Percentiles rank a stretch among this genome's conserved stretches.
Conservation (phyloP, 1,140 invertebrate species). For the Tachypleus tridentatus region DNA sequence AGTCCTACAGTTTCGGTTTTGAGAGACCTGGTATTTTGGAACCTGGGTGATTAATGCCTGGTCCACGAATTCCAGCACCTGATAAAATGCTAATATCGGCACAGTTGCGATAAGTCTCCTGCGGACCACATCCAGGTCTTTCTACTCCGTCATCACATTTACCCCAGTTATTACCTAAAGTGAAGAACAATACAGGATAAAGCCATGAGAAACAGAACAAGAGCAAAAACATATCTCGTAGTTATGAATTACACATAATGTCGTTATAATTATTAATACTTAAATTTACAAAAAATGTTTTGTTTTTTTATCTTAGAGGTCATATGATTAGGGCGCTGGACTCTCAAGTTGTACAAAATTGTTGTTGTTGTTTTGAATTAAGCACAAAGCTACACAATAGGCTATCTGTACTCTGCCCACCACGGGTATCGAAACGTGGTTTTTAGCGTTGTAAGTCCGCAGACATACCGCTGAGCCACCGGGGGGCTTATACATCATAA, state of each 20-base stretch:
- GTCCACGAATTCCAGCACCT: slow-evolving; percentile 12
- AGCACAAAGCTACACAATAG: too few relatives aligned
- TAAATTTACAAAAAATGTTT: neutral
- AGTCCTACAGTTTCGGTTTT: too few relatives aligned
- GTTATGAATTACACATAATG: slow-evolving; percentile 5
- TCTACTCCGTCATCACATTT: slow-evolving; percentile 20
- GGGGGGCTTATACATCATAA: too few relatives aligned
- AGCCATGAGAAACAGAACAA: neutral
- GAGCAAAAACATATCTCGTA: neutral
- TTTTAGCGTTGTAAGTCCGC: too few relatives aligned
- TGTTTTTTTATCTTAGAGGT: neutral
- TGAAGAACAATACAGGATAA: neutral
- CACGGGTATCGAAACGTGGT: too few relatives aligned
- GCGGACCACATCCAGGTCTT: slow-evolving; percentile 44
- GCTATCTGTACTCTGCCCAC: too few relatives aligned
- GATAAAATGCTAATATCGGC: slow-evolving; percentile 47
- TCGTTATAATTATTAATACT: slow-evolving; percentile 1
- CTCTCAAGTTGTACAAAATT: too few relatives aligned
- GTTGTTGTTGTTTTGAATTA: too few relatives aligned
- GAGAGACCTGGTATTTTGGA: too few relatives aligned
- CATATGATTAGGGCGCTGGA: neutral
- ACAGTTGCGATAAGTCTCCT: slow-evolving; percentile 54
- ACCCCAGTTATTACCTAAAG: slow-evolving; percentile 27
- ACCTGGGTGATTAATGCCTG: neutral
- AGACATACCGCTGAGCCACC: too few relatives aligned